Evolutionary conservation across 1,140 invertebrate species (phyloP), one percentile per base, ranked within the genome.

Genomic region (Myzus persicae): DNA sequence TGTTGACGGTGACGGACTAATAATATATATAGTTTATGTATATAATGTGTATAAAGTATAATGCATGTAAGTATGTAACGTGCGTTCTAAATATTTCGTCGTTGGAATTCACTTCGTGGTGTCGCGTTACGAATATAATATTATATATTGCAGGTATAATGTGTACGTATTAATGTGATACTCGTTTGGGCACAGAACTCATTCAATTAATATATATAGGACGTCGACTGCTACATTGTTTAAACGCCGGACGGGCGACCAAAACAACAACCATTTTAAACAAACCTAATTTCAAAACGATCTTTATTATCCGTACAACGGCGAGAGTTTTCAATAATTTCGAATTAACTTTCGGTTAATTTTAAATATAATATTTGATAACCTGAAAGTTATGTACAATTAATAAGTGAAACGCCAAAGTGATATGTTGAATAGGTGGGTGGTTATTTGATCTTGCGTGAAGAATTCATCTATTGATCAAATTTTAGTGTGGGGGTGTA

Each of bases 121-220:
- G 38, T 84, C 24, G 82, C 38, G 24, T 84, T 40, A 84, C 40
- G 82, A 84, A 84, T 84, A 84, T 84, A 84, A 40, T 40, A 84
- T 82, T 40, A 84, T 84, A 11, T 81, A 36, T 76, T 67, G 31
- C 31, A 9, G 9, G 26, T 67, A 59, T 59, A 59, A 24, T 44
- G 24, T 59, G 11, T 38, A 82, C 38, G 22, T 38, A 82, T 82
- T 38, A 24, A 36, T 22, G 36, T 82, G 36, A 82, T 82, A 36
- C 20, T 18, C 36, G 76, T 76, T n/a, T 14, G 6, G 14, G 31
- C 59, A 24, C 14, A 76, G n/a, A 76, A 76, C 59, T 76, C 59
- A 76, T 67, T 67, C n/a, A 76, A 76, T n/a, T n/a, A 76, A 36
- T 76, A 26, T 76, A n/a, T n/a, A 76, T n/a, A 76, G 31, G 14